Base-by-base conservation (phyloP, 2,113 vertebrate genomes). In the Panthera tigris region DNA sequence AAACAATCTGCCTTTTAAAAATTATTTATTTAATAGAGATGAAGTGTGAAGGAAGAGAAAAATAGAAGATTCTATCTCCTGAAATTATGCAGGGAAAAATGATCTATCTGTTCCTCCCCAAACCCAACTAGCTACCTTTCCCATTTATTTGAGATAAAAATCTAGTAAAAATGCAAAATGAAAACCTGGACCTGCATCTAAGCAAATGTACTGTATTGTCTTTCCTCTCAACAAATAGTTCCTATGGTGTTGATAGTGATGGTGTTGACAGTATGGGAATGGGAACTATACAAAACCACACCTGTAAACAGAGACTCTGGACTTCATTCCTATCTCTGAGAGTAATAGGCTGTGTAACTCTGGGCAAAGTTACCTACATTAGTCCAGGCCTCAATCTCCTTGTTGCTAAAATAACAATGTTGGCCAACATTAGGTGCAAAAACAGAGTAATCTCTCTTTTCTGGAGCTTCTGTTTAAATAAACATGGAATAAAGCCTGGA, bases 191-290 rank as follows among this genome's bases (percentile, higher is more conserved):
- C 10, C 31, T 57, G 7, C 18, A 36, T 76, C n/a, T 66, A 74
- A 19, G 25, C 48, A 55, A 91, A 81, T 91, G 39, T 80, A 14
- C 36, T 76, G 4, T 16, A 15, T 31, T 45, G 1, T 74, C 7
- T 74, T 86, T 57, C 14, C 6, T 52, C 33, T 8, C 69, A 7
- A 69, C 4, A 29, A 81, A 71, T 15, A 65, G 9, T 83, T 78
- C 39, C 52, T 14, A 78, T 1, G 21, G 5, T 33, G 2, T 52
- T 50, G 29, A 78, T 41, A 61, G 48, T 23, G 57, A 8, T 41
- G 21, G 33, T 23, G 11, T 5, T 23, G 9, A 0, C 1, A 2
- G 3, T 27, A 4, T 63, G 31, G n/a, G 5, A 10, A 45, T 41
- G 4, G n/a, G 5, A 79, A 81, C 65, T 91, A 19, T 23, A 52